Conservation (phyloP, 2,888 invertebrate genomes). For the Pristionchus entomophagus region DNA sequence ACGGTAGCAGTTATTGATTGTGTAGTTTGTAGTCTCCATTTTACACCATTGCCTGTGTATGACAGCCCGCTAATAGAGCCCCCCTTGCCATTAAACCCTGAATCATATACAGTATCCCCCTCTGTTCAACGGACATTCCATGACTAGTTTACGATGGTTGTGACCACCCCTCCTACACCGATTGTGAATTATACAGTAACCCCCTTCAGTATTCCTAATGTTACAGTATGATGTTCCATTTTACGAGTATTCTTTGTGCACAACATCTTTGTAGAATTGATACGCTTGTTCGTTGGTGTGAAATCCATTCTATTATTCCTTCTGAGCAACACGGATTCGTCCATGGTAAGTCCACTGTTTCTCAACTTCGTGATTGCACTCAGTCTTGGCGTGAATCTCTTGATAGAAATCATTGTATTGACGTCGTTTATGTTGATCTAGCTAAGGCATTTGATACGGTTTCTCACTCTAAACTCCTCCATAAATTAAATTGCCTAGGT, state of each 20-base stretch:
- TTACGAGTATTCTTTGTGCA: not conserved
- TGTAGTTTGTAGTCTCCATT: conserved; percentile 7
- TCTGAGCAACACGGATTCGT: too few species aligned
- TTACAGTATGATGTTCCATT: too few species aligned
- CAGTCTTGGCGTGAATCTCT: too few species aligned
- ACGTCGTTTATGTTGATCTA: too few species aligned
- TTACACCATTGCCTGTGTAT: not conserved
- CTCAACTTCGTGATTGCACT: too few species aligned
- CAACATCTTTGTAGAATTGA: conserved; percentile 3
- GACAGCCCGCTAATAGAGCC: not conserved
- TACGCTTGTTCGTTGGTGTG: too few species aligned
- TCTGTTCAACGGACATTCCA: not conserved
- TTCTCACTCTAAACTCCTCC: too few species aligned
- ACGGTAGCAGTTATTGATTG: not conserved
- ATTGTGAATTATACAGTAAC: conserved; percentile 3
- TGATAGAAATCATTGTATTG: too few species aligned
- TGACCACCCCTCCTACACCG: not conserved
- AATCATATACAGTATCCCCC: not conserved
- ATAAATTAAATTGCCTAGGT: too few species aligned
- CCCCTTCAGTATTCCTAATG: not conserved
- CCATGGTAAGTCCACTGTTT: too few species aligned
- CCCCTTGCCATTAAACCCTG: conserved; percentile 11
- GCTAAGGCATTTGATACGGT: too few species aligned
- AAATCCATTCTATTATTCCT: too few species aligned
- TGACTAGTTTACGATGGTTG: conserved; percentile 33